These are phyloP conservation scores for Sphenopsis melanotis DNA, from an alignment of 2,797 vertebrate genomes.

Conservation along the genomic window DNA sequence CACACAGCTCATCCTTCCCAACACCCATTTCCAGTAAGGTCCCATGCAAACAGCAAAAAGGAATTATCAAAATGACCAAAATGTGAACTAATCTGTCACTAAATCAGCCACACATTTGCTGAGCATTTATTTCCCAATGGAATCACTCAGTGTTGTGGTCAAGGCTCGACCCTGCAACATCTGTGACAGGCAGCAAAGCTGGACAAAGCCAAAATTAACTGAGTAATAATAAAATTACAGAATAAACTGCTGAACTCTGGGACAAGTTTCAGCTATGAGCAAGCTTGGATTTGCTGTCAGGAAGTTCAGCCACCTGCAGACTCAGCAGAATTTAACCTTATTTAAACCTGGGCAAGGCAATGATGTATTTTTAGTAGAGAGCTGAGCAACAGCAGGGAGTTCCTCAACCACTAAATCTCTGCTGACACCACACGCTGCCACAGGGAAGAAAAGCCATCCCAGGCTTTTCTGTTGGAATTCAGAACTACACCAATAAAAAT, in stretches of 20 bases:
- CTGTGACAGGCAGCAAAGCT: neutral
- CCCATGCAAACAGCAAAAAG: neutral
- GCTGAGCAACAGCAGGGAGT: neutral
- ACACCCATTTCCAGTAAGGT: neutral
- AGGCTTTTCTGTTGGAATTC: neutral
- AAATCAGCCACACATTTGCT: neutral
- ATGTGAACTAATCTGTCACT: neutral
- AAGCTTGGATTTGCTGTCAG: neutral
- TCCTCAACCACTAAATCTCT: neutral
- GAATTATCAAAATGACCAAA: neutral
- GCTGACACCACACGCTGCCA: neutral
- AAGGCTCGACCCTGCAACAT: neutral
- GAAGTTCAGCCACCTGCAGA: neutral
- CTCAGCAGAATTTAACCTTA: neutral
- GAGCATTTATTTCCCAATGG: neutral
- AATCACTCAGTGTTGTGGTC: neutral
- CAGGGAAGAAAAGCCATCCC: neutral
- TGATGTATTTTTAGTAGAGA: neutral
- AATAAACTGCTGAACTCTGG: neutral
- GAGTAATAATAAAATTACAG: neutral
- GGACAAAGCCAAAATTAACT: neutral
- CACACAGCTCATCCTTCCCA: neutral
- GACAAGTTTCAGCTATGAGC: neutral
- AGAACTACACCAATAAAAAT: neutral
- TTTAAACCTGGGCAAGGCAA: neutral